Conservation (phyloP, 2,113 vertebrate species). For the Prinia subflava region DNA sequence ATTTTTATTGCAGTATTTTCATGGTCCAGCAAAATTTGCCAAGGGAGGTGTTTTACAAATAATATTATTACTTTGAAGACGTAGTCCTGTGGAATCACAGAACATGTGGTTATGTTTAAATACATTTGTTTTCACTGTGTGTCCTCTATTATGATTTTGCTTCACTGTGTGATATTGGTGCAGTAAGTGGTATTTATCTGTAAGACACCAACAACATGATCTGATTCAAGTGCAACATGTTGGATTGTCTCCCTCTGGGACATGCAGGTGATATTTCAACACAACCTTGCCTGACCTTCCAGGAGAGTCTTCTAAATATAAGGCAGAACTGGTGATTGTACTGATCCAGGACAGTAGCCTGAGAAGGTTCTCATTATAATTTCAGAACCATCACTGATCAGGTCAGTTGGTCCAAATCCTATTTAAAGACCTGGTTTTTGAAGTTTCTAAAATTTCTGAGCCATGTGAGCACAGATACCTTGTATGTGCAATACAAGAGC, state of each 20-base stretch:
- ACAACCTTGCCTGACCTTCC: neutral
- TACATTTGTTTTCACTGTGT: constrained; percentile 34
- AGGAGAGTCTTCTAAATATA: neutral
- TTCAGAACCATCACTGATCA: neutral
- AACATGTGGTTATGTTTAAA: constrained; percentile 54
- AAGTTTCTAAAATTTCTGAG: neutral
- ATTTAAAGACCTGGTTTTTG: neutral
- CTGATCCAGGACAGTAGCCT: neutral
- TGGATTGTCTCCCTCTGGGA: constrained; percentile 1
- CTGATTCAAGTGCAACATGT: neutral
- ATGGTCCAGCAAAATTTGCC: neutral
- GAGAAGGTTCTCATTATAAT: neutral
- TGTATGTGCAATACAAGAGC: neutral
- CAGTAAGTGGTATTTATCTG: constrained; percentile 23
- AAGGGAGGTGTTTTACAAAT: constrained; percentile 52
- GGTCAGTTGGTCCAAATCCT: neutral
- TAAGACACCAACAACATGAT: neutral
- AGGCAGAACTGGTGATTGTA: neutral
- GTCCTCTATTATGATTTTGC: constrained; percentile 33
- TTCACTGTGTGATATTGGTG: neutral
- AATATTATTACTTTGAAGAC: constrained; percentile 54
- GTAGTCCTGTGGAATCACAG: neutral
- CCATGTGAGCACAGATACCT: neutral
- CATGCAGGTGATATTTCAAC: neutral
- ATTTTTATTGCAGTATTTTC: constrained; percentile 32